Conservation (phyloP, 2,797 vertebrate genomes). For the Margarornis squamiger region DNA sequence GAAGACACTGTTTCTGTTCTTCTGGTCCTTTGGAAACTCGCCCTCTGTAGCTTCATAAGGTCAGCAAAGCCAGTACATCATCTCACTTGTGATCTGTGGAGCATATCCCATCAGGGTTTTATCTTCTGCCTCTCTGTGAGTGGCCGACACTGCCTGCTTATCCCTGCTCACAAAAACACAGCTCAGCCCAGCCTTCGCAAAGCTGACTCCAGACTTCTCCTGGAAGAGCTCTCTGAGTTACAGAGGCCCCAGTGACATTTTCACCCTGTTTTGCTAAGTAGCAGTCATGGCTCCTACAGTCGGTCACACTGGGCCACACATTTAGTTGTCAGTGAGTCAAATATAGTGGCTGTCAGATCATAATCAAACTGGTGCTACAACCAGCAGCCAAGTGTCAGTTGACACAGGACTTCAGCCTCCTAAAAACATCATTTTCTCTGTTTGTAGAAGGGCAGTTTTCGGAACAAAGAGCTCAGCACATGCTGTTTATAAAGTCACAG, state of each 20-base stretch:
- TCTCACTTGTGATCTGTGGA: neutral
- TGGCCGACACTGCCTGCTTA: neutral
- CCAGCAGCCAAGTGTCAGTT: neutral
- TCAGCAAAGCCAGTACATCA: neutral
- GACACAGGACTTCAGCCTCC: neutral
- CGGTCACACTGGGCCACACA: fast-evolving
- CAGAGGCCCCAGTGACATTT: neutral
- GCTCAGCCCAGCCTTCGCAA: neutral
- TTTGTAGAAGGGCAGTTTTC: neutral
- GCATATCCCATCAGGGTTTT: neutral
- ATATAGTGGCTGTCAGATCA: neutral
- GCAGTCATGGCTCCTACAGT: neutral
- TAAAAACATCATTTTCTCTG: neutral
- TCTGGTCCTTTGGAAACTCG: neutral
- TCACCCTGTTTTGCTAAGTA: neutral
- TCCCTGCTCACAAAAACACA: neutral
- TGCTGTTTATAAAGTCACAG: neutral
- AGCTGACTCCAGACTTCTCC: neutral
- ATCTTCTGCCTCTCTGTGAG: neutral
- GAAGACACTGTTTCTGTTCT: neutral
- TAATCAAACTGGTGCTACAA: neutral
- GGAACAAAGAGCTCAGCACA: neutral
- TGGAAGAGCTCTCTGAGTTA: neutral
- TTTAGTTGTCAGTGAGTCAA: neutral
- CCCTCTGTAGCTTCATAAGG: neutral